Base-by-base conservation (phyloP, 2,888 invertebrate species). In the Cantharis lateralis region DNA sequence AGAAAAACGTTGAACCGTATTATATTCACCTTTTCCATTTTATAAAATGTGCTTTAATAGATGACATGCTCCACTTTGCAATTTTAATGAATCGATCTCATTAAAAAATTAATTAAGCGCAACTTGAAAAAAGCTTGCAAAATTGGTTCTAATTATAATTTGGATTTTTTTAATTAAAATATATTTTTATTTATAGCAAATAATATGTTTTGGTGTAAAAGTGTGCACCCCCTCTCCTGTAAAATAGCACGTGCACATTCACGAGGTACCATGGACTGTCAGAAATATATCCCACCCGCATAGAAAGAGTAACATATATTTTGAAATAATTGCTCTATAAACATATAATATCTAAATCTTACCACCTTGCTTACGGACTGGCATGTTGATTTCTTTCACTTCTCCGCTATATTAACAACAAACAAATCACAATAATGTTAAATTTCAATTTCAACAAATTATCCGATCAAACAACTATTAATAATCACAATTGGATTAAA, bases 301-400 rank as follows among this genome's bases (percentile, higher is more conserved):
- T 68, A 20, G 75, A 64, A 71, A 62, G 70, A 66, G 18, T 20
- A 32, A 28, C 61, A 10, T 15, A 15, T 63, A 61, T 69, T 18
- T 13, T 15, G 16, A 15, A 24, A 62, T 69, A 62, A 32, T 32
- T 24, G 61, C 24, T 20, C 71, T 70, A 4, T 66, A 76, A 70
- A 83, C 80, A 82, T n/a, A n/a, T 11, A 84, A 83, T 83, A 82
- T 81, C 82, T 82, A 81, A 83, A 85, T 84, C 87, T 87, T 89
- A 89, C 91, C 89, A 93, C 93, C 93, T 93, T 93, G 93, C 91
- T 93, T 93, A 89, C 93, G 92, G 89, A 93, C 93, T 88, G 93
- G 93, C 93, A 93, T 93, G 68, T 32, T 89, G 89, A 11, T 10
- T 68, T 15, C 32, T 15, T 28, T 10, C 20, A 68, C 26, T 68